Conservation (phyloP, 2,113 vertebrate genomes). For the Hydropotes inermis region DNA sequence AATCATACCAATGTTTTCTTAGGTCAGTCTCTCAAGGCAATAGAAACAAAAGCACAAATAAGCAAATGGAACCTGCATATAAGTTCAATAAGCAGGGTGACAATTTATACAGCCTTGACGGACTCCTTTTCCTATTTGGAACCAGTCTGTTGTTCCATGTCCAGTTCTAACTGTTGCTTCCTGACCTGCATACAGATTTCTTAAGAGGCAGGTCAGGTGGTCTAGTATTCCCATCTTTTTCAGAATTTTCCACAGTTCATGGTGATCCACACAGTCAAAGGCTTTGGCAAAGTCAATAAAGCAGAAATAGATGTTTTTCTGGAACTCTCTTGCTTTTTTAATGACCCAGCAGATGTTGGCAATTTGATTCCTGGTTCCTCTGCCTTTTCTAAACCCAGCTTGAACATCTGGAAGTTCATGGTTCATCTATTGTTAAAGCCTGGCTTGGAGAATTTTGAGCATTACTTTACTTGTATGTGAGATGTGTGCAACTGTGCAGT, state of each 20-base stretch:
- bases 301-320: background rate
- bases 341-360: background rate
- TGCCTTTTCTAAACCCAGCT: background rate
- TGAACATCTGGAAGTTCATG: background rate
- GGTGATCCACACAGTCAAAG: background rate
- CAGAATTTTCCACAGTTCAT: background rate
- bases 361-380: background rate
- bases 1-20: background rate
- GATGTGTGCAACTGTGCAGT: background rate
- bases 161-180: background rate
- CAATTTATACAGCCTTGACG: background rate
- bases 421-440: background rate
- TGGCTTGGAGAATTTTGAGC: background rate
- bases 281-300: background rate
- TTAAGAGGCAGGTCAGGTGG: background rate
- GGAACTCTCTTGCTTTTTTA: background rate
- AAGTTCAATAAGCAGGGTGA: background rate
- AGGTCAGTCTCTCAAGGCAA: background rate
- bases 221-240: background rate
- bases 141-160: background rate
- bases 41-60: background rate
- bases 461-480: background rate
- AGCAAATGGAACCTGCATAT: background rate
- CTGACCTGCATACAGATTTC: background rate
- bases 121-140: background rate